Percentiles rank a stretch among this genome's conserved stretches.
These are phyloP conservation scores for Columba guinea DNA, from an alignment of 2,797 vertebrate genomes.

Conservation along the genomic window DNA sequence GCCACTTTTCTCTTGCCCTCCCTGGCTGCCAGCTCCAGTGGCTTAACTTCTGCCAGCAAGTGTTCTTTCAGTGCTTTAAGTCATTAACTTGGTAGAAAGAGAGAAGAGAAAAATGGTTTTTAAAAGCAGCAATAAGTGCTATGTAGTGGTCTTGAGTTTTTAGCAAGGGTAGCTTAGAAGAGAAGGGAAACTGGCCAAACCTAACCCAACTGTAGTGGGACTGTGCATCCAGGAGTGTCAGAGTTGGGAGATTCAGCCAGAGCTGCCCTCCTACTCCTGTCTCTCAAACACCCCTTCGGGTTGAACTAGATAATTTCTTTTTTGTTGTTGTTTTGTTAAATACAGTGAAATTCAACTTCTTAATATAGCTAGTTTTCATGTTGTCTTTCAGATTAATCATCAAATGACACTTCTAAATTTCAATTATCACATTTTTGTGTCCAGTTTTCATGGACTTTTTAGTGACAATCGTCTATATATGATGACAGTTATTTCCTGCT, in stretches of 20 bases:
- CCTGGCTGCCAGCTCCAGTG: neutral
- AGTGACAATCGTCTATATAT: neutral
- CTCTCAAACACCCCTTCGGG: neutral
- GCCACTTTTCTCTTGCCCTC: neutral
- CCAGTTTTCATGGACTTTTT: neutral
- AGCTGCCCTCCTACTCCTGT: neutral
- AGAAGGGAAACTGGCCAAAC: neutral
- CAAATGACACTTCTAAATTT: neutral
- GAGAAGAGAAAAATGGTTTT: neutral
- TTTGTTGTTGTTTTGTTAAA: neutral
- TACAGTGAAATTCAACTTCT: neutral
- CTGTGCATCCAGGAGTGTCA: neutral
- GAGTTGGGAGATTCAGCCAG: neutral
- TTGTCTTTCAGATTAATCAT: neutral
- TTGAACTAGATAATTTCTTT: neutral
- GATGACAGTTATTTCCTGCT: neutral
- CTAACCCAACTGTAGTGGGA: neutral
- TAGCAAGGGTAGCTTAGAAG: neutral
- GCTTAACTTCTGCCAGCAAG: neutral
- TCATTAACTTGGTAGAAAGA: neutral
- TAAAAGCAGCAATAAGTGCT: neutral
- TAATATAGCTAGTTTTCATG: neutral
- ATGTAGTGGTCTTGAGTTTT: neutral
- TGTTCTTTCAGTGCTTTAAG: neutral
- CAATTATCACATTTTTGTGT: neutral